A percentile compares a stretch with the other conserved stretches of the same genome.
Conservation (phyloP, 2,888 invertebrate genomes). For the Pecten maximus region DNA sequence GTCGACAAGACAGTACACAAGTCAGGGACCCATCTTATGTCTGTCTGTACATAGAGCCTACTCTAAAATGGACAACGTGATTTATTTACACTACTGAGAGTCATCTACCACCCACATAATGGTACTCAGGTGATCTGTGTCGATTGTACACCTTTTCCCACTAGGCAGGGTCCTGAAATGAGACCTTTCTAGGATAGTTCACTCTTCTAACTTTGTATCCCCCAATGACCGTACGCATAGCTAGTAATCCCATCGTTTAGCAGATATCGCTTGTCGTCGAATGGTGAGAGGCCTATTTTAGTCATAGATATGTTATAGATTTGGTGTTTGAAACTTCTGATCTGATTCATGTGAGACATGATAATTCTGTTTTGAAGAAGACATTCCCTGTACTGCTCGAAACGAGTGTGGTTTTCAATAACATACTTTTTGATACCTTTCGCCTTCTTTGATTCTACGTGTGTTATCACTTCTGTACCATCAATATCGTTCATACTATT, state of each 20-base stretch:
- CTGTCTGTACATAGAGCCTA: background rate
- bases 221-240: background rate
- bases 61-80: background rate
- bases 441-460: background rate
- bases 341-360: background rate
- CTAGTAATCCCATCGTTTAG: background rate
- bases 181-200: background rate
- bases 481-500: no score
- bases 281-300: background rate
- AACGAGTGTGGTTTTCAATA: background rate
- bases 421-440: background rate
- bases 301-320: background rate
- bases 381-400: background rate
- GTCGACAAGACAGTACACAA: background rate
- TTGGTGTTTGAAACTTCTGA: background rate
- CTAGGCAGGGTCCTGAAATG: background rate
- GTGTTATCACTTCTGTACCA: background rate
- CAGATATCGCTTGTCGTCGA: background rate
- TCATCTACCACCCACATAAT: background rate
- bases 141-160: no score
- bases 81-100: background rate
- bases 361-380: background rate
- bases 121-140: background rate
- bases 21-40: background rate
- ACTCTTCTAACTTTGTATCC: background rate